Evolutionary conservation across 2,888 invertebrate species (phyloP), one percentile per base, ranked within the genome.

Genomic region (Euplexia lucipara): DNA sequence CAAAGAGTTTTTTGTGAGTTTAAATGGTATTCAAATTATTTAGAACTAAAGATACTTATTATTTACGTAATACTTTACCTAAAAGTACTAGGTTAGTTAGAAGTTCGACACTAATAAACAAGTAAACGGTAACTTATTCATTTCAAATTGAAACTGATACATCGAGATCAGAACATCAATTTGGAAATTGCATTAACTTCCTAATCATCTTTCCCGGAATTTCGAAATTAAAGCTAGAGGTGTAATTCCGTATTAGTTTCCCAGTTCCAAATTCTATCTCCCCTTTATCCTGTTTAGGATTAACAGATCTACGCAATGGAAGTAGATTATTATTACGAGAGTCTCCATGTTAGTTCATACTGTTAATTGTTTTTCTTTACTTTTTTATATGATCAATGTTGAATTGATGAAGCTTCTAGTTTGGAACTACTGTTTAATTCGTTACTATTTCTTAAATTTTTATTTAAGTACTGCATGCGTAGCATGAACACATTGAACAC

Each of bases 181-280:
- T 72, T 61, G n/a, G 48, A 57, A 53, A 67, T 56, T 44, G 54
- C 47, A 48, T 57, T 73, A 54, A 58, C 68, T 53, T 41, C 9
- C 20, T 32, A 41, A 73, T 61, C 32, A 53, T 48, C 22, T 44
- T 52, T 22, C 44, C 16, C 20, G 20, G 39, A 45, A 51, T 56
- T 52, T 42, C 10, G 30, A 20, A 48, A 45, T 41, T 37, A 69
- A 42, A 59, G 20, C 41, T 7, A 20, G 18, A 48, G 41, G 14
- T 59, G 49, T 35, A 32, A 51, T 66, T 52, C 37, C 14, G 10
- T 45, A 73, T 72, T 53, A 73, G 61, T 72, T 73, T 30, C 30
- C 9, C 30, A 47, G 22, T 51, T 45, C 32, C 30, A 39, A 73
- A 49, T 61, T 32, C 14, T 67, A 61, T 49, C 42, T 73, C 34